Conservation (phyloP, 2,888 invertebrate genomes). For the Tetanocera ferruginea region DNA sequence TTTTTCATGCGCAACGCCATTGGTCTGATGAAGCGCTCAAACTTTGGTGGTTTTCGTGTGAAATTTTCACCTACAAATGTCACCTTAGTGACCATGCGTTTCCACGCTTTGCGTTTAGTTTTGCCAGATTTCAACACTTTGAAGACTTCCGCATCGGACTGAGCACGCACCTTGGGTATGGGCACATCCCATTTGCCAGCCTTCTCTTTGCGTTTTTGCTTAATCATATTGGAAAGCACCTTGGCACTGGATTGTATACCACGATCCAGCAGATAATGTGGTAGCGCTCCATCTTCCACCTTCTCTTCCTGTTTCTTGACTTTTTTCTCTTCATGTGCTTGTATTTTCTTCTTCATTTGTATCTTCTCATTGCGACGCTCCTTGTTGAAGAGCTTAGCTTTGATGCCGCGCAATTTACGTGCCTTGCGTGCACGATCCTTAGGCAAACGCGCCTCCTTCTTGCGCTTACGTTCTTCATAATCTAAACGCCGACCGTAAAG, state of each 20-base stretch:
- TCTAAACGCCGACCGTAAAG: slow-evolving; percentile 96
- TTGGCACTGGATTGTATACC: slow-evolving; percentile 95
- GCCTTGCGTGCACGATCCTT: slow-evolving; percentile 93
- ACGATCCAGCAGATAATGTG: slow-evolving; percentile 97
- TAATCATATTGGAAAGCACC: slow-evolving; percentile 98
- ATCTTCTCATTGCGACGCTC: slow-evolving; percentile 98
- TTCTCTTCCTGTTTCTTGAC: slow-evolving; percentile 87
- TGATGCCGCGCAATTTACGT: slow-evolving; percentile 91
- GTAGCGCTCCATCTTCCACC: slow-evolving; percentile 91
- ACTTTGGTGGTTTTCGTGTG: slow-evolving; percentile 99
- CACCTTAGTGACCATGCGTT: slow-evolving; percentile 99
- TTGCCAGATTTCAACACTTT: slow-evolving; percentile 93
- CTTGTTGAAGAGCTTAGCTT: slow-evolving; percentile 98
- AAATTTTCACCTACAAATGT: slow-evolving; percentile 98
- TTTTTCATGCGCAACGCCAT: slow-evolving; percentile 97
- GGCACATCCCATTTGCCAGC: slow-evolving; percentile 99
- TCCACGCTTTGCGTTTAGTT: slow-evolving; percentile 96
- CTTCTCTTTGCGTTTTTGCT: slow-evolving; percentile 99
- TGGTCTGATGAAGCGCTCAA: slow-evolving; percentile 97
- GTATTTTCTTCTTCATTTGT: slow-evolving; percentile 98
- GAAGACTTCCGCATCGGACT: slow-evolving; percentile 97
- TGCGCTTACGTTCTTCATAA: slow-evolving; percentile 96
- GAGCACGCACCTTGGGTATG: slow-evolving; percentile 96
- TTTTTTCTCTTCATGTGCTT: slow-evolving; percentile 96
- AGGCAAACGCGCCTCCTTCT: slow-evolving; percentile 94